A percentile compares a stretch with the other conserved stretches of the same genome.
Conservation (phyloP, 2,888 invertebrate genomes). For the Ormyrus thymus region DNA sequence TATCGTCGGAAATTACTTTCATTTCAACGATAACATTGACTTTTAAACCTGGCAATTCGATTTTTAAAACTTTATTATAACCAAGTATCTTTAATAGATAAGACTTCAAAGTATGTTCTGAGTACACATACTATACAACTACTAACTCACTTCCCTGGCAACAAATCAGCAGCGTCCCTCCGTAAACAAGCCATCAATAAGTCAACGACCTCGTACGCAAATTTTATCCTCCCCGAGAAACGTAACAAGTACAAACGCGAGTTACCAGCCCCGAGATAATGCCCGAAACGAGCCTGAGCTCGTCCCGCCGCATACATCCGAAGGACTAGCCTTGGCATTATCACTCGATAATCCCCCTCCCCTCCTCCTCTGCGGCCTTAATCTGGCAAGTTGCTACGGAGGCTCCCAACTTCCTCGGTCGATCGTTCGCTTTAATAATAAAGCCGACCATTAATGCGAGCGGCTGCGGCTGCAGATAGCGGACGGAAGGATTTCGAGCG, state of each 20-base stretch:
- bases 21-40: no score
- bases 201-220: background rate
- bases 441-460: constrained; percentile 1
- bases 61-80: no score
- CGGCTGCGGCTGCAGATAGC: background rate
- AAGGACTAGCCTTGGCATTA: constrained; percentile 3
- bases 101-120: no score
- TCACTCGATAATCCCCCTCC: background rate
- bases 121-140: no score
- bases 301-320: constrained; percentile 1
- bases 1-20: no score
- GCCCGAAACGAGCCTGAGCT: background rate
- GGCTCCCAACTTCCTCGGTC: background rate
- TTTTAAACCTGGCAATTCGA: no score
- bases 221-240: background rate
- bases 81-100: no score
- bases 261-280: background rate
- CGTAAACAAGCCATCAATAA: background rate
- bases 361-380: background rate
- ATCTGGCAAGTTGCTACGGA: constrained; percentile 1
- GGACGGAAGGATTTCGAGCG: no score
- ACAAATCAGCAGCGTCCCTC: no score
- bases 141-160: no score
- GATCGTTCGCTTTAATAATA: constrained; percentile 12
- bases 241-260: constrained; percentile 1